Percentiles rank a stretch among this genome's conserved stretches.
Conservation (phyloP, 2,888 invertebrate species). For the Drosophila cyrtoloma region DNA sequence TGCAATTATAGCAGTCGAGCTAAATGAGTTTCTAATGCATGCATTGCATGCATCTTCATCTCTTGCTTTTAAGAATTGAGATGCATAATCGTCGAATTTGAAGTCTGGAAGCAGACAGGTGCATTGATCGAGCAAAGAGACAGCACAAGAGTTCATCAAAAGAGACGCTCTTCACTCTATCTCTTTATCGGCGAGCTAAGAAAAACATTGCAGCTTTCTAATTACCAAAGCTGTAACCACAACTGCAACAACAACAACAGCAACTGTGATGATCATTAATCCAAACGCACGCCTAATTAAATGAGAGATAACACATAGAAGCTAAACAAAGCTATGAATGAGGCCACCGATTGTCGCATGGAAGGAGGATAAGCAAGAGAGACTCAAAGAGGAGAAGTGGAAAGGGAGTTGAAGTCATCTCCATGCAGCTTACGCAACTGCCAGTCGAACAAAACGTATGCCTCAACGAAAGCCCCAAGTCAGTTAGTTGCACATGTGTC, state of each 20-base stretch:
- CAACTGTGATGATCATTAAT: slow-evolving; percentile 51
- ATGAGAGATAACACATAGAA: slow-evolving; percentile 66
- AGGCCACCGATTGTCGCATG: slow-evolving; percentile 60
- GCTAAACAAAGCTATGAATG: slow-evolving; percentile 49
- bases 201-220: slow-evolving; percentile 70
- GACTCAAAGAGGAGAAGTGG: background rate
- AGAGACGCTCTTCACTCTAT: slow-evolving; percentile 4
- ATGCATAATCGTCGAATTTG: slow-evolving; percentile 58
- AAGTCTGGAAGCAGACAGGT: slow-evolving; percentile 56
- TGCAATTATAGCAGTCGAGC: no score
- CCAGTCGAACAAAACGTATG: slow-evolving; percentile 34
- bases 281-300: slow-evolving; percentile 75
- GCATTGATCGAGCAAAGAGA: slow-evolving; percentile 55
- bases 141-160: slow-evolving; percentile 16
- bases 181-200: slow-evolving; percentile 14
- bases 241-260: slow-evolving; percentile 13
- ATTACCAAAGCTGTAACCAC: slow-evolving; percentile 64
- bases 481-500: slow-evolving; percentile 40
- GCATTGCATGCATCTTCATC: no score
- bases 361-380: background rate
- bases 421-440: slow-evolving; percentile 54
- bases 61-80: slow-evolving; percentile 24
- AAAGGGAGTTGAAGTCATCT: slow-evolving; percentile 7
- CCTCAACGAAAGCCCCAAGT: slow-evolving; percentile 55
- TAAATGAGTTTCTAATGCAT: no score